Conservation (phyloP, 2,888 invertebrate genomes). For the Plebejus melissa region DNA sequence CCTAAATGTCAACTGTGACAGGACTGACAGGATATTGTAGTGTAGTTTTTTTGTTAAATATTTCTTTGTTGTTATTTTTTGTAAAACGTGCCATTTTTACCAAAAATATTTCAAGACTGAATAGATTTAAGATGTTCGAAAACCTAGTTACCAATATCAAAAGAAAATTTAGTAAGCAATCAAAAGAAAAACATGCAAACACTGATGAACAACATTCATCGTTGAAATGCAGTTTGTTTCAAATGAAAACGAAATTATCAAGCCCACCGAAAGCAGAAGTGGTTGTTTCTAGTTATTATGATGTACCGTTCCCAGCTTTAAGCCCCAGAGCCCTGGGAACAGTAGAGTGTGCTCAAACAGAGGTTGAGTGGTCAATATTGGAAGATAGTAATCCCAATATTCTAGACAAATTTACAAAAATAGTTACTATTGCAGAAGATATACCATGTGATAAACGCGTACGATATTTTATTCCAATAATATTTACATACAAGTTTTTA, state of each 20-base stretch:
- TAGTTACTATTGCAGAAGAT: constrained; percentile 55
- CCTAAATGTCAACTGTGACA: constrained; percentile 71
- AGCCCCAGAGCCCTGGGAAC: constrained; percentile 77
- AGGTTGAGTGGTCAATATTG: constrained; percentile 78
- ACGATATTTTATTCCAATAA: constrained; percentile 7
- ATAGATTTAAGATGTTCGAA: constrained; percentile 70
- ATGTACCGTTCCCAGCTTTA: constrained; percentile 53
- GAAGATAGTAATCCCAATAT: constrained; percentile 69
- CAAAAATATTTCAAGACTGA: constrained; percentile 61
- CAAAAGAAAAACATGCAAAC: constrained; percentile 50
- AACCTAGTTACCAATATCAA: constrained; percentile 64
- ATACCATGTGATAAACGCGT: constrained; percentile 17
- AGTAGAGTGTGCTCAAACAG: constrained; percentile 64
- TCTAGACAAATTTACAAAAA: constrained; percentile 71
- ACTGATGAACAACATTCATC: constrained; percentile 54
- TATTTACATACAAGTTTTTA: constrained; percentile 17
- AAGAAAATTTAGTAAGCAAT: constrained; percentile 63
- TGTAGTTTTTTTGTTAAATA: constrained; percentile 51
- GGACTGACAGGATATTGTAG: constrained; percentile 49
- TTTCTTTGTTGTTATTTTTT: constrained; percentile 39
- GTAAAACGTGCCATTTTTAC: constrained; percentile 45
- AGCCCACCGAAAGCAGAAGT: constrained; percentile 46
- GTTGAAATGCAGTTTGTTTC: constrained; percentile 55
- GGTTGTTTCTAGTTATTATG: constrained; percentile 51
- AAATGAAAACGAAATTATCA: constrained; percentile 58